Evolutionary conservation across 2,797 vertebrate genomes (phyloP).

Genomic region (Leucoraja ocellata): DNA sequence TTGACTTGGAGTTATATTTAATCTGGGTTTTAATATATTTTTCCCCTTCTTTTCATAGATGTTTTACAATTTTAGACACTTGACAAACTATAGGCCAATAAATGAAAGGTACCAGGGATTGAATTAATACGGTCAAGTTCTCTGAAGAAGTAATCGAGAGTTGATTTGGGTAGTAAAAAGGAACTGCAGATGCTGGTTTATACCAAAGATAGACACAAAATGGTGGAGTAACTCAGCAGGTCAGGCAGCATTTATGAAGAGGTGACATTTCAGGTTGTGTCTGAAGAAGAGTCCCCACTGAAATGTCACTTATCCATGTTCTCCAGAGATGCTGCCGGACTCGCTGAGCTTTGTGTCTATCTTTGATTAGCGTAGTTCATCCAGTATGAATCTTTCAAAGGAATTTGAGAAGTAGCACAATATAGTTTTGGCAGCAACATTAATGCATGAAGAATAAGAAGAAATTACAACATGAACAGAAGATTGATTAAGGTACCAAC

Average conservation of each 20-base stretch:
- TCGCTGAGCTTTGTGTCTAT: too few species aligned
- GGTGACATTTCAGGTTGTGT: too few species aligned
- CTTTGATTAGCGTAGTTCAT: too few species aligned
- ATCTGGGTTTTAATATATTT: background rate
- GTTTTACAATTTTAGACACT: background rate
- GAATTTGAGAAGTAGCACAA: background rate
- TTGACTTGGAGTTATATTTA: background rate
- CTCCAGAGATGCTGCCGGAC: too few species aligned
- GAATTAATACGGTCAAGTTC: background rate
- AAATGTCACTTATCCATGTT: too few species aligned
- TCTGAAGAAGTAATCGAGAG: background rate
- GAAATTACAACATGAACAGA: background rate
- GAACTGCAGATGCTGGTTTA: too few species aligned
- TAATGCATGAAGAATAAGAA: background rate
- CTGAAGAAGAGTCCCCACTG: too few species aligned
- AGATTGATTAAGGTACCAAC: background rate
- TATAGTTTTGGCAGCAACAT: background rate
- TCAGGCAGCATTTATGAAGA: too few species aligned
- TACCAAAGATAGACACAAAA: too few species aligned
- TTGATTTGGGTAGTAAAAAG: background rate
- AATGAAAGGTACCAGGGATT: background rate
- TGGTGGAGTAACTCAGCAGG: too few species aligned
- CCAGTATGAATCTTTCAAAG: background rate
- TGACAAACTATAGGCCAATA: background rate
- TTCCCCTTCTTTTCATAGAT: background rate